phyloP scores from a whole-genome alignment of 2,797 vertebrate species.

The Hippoglossus hippoglossus region DNA sequence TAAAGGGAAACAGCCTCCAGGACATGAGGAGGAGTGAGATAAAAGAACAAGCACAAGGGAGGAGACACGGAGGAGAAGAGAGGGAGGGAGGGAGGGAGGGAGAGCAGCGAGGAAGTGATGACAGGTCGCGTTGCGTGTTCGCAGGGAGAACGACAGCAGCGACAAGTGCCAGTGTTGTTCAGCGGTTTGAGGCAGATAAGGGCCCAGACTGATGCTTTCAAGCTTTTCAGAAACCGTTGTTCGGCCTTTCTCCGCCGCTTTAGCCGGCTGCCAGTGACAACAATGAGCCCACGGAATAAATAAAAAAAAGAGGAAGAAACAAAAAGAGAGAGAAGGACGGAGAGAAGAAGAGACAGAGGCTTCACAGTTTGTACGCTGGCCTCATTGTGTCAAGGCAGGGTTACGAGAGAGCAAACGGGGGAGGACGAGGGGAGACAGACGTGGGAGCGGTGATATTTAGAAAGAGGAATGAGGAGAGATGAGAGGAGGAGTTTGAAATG shows the following conservation, averaged over 20 bases:
- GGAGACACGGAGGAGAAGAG: background rate
- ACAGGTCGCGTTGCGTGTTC: slow-evolving; percentile 23
- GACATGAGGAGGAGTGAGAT: slow-evolving; percentile 12
- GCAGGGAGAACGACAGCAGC: slow-evolving; percentile 3
- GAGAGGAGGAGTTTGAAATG: background rate
- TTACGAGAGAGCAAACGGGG: slow-evolving; percentile 16
- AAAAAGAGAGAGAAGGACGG: background rate
- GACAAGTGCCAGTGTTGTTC: slow-evolving; percentile 33
- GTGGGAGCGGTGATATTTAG: slow-evolving; percentile 14
- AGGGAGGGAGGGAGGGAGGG: background rate
- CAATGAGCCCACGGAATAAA: slow-evolving; percentile 22
- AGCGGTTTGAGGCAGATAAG: slow-evolving; percentile 40
- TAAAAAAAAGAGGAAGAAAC: background rate
- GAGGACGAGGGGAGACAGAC: background rate
- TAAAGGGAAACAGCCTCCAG: slow-evolving; percentile 2
- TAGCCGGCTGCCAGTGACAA: slow-evolving; percentile 24
- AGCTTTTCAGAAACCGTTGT: slow-evolving; percentile 28
- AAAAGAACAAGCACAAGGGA: background rate
- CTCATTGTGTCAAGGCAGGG: slow-evolving; percentile 67
- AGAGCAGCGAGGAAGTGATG: slow-evolving; percentile 8
- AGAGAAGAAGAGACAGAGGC: slow-evolving; percentile 16
- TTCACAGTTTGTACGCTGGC: slow-evolving; percentile 52
- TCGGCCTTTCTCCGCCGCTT: slow-evolving; percentile 8
- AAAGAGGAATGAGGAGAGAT: background rate
- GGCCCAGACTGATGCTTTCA: slow-evolving; percentile 28